A percentile compares a stretch with the other conserved stretches of the same genome.
Conservation (phyloP, 2,888 invertebrate genomes). For the Phrixothrix hirtus region DNA sequence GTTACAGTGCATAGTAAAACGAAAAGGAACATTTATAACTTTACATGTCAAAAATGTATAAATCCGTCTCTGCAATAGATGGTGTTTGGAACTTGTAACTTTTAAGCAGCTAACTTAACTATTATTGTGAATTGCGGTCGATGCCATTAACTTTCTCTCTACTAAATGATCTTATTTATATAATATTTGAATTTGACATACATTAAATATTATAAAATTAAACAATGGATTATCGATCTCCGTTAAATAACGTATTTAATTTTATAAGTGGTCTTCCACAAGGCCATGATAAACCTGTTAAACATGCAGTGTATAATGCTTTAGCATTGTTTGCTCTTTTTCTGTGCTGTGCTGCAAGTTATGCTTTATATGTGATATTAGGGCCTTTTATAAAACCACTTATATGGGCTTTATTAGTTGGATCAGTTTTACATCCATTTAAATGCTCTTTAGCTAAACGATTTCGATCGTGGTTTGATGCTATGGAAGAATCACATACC, state of each 20-base stretch:
- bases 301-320: conserved; percentile 89
- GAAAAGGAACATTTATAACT: too few relatives aligned
- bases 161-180: background rate
- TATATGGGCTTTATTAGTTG: conserved; percentile 94
- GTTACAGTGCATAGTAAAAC: too few relatives aligned
- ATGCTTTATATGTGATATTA: conserved; percentile 81
- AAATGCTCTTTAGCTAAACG: conserved; percentile 79
- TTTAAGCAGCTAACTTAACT: background rate
- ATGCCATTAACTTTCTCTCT: too few relatives aligned
- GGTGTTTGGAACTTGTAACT: background rate
- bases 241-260: conserved; percentile 71
- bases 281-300: conserved; percentile 85
- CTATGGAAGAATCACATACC: conserved; percentile 67
- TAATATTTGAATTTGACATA: background rate
- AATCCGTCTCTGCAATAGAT: too few relatives aligned
- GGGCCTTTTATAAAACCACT: conserved; percentile 92
- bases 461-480: conserved; percentile 78
- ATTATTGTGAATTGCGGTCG: background rate
- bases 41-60: too few relatives aligned
- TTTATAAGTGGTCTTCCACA: conserved; percentile 71
- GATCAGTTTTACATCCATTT: conserved; percentile 96
- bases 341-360: conserved; percentile 69
- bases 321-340: conserved; percentile 77
- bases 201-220: background rate
- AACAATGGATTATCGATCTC: conserved; percentile 56